A percentile compares a stretch with the other conserved stretches of the same genome.
phyloP scores from a whole-genome alignment of 1,140 invertebrate genomes.

The Lysiphlebus fabarum region DNA sequence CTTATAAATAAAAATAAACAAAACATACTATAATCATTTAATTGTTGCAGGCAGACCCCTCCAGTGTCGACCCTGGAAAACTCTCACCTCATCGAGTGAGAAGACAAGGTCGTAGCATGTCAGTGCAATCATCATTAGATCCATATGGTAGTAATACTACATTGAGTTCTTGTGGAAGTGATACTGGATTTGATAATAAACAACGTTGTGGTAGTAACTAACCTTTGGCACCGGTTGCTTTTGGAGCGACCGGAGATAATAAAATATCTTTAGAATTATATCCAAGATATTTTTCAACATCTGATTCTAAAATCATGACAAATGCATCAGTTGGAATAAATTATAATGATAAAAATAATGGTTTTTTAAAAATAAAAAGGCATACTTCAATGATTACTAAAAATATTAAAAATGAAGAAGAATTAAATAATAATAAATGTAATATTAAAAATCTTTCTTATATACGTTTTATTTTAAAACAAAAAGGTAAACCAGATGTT shows the following conservation, averaged over 20 bases:
- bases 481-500: constrained; percentile 44
- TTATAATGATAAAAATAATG: constrained; percentile 11
- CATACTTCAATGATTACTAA: constrained; percentile 14
- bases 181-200: constrained; percentile 70
- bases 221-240: constrained; percentile 62
- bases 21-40: neutral
- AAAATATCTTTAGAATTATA: constrained; percentile 26
- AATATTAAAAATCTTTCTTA: constrained; percentile 37
- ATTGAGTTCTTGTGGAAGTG: constrained; percentile 78
- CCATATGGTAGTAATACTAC: constrained; percentile 86
- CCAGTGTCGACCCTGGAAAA: constrained; percentile 87
- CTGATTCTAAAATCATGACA: constrained; percentile 16
- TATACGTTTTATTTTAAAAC: constrained; percentile 47
- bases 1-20: too few species aligned
- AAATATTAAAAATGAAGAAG: constrained; percentile 23
- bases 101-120: constrained; percentile 79
- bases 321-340: neutral
- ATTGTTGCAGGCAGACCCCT: constrained; percentile 89
- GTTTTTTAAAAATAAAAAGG: neutral
- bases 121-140: constrained; percentile 85
- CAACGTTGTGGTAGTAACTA: constrained; percentile 68
- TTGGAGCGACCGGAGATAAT: constrained; percentile 56
- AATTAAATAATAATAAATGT: constrained; percentile 27
- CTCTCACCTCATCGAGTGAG: constrained; percentile 81
- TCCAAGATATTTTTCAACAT: constrained; percentile 10